phyloP scores from a whole-genome alignment of 2,888 invertebrate genomes.

The Candidula unifasciata region DNA sequence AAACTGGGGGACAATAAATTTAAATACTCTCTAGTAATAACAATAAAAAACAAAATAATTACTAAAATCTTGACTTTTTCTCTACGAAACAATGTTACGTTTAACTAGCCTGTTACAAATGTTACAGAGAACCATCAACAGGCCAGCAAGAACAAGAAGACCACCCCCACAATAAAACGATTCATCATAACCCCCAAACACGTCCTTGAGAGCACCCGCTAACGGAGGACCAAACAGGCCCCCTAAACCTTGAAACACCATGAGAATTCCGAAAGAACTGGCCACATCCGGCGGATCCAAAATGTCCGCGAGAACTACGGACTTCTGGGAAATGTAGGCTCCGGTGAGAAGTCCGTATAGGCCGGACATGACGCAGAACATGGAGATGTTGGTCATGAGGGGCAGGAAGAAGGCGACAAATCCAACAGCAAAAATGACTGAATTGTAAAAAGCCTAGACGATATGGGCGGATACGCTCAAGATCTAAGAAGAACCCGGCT shows the following conservation, averaged over 20 bases:
- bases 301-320: constrained; percentile 68
- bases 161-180: constrained; percentile 57
- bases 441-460: constrained; percentile 64
- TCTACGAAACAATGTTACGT: background rate
- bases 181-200: constrained; percentile 52
- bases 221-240: constrained; percentile 66
- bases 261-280: constrained; percentile 68
- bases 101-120: constrained; percentile 20
- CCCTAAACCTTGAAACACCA: constrained; percentile 69
- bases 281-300: constrained; percentile 65
- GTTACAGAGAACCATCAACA: constrained; percentile 55
- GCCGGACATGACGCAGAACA: constrained; percentile 59
- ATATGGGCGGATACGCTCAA: constrained; percentile 60
- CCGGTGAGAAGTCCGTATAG: constrained; percentile 67
- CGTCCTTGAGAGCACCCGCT: constrained; percentile 62
- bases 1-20: too few relatives aligned
- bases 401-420: constrained; percentile 61
- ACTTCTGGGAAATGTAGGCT: constrained; percentile 69
- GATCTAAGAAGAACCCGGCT: constrained; percentile 64
- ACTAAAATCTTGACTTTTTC: too few relatives aligned
- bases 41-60: too few relatives aligned
- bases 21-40: too few relatives aligned
- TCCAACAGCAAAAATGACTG: constrained; percentile 61
- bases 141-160: constrained; percentile 43
- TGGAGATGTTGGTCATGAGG: constrained; percentile 54